phyloP scores from a whole-genome alignment of 2,797 vertebrate genomes.

The Myotis vivesi region DNA sequence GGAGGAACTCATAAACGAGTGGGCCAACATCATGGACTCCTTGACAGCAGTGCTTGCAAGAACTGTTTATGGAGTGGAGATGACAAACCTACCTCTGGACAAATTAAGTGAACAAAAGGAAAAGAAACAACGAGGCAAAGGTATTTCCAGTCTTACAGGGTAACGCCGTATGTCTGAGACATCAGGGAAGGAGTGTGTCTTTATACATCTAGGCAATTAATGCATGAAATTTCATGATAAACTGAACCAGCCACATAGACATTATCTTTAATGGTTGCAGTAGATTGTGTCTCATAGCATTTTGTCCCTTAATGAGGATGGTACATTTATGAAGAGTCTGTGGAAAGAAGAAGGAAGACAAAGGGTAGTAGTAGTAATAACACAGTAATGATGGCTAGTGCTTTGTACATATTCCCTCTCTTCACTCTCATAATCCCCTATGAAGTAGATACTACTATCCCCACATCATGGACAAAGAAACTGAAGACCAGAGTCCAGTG shows the following conservation, averaged over 20 bases:
- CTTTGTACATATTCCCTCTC: background rate
- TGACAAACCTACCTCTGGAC: slow-evolving; percentile 95
- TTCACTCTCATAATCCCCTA: background rate
- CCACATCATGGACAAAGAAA: background rate
- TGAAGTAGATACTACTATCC: background rate
- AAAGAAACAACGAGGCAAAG: slow-evolving; percentile 96
- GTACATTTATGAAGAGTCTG: background rate
- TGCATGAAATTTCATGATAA: background rate
- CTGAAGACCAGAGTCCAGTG: background rate
- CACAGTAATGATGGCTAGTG: background rate
- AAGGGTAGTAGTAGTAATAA: background rate
- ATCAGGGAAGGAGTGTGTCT: background rate
- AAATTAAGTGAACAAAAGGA: slow-evolving; percentile 99
- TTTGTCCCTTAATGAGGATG: background rate
- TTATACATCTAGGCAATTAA: background rate
- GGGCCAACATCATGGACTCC: slow-evolving; percentile 99
- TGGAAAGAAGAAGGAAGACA: background rate
- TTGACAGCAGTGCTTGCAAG: slow-evolving; percentile 95
- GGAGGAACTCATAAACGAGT: slow-evolving; percentile 96
- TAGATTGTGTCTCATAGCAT: background rate
- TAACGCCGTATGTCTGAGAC: background rate
- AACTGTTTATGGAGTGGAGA: slow-evolving; percentile 95
- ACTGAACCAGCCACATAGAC: background rate
- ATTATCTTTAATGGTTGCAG: background rate
- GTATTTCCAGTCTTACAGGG: slow-evolving; percentile 79